Evolutionary conservation across 2,888 invertebrate species (phyloP).

Genomic region (Hemistola chrysoprasaria): DNA sequence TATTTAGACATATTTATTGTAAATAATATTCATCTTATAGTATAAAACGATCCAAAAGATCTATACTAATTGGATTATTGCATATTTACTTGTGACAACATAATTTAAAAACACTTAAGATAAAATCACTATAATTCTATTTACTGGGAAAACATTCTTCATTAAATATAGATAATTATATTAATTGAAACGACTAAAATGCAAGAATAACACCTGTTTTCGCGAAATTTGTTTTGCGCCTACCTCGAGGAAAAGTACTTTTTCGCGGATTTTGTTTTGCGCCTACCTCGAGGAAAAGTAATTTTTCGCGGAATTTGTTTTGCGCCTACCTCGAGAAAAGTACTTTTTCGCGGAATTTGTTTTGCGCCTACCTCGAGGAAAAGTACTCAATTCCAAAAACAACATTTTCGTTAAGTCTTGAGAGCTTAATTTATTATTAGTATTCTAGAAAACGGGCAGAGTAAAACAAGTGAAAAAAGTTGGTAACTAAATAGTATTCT

Average conservation of each 20-base stretch:
- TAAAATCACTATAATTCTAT: no score
- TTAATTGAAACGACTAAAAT: constrained; percentile 4
- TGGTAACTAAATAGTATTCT: constrained; percentile 13
- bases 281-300: no score
- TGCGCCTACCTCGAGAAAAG: no score
- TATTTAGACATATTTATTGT: background rate
- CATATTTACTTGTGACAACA: constrained; percentile 1
- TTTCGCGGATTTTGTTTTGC: no score
- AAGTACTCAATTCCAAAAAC: background rate
- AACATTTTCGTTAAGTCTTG: background rate
- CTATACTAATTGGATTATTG: constrained; percentile 7
- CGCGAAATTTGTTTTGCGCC: no score
- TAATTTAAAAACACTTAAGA: background rate
- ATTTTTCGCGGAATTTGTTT: no score
- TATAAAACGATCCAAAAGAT: constrained; percentile 7
- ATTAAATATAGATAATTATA: no score
- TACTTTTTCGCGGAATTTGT: no score
- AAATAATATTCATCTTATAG: constrained; percentile 14
- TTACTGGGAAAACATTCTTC: no score
- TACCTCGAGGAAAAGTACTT: no score
- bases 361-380: no score
- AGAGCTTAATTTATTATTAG: background rate
- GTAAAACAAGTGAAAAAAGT: constrained; percentile 3
- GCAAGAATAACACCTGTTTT: constrained; percentile 5
- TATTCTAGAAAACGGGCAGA: constrained; percentile 5